Percentiles rank a stretch among this genome's conserved stretches.
Conservation (phyloP, 2,888 invertebrate species). For the Adelphocoris suturalis region DNA sequence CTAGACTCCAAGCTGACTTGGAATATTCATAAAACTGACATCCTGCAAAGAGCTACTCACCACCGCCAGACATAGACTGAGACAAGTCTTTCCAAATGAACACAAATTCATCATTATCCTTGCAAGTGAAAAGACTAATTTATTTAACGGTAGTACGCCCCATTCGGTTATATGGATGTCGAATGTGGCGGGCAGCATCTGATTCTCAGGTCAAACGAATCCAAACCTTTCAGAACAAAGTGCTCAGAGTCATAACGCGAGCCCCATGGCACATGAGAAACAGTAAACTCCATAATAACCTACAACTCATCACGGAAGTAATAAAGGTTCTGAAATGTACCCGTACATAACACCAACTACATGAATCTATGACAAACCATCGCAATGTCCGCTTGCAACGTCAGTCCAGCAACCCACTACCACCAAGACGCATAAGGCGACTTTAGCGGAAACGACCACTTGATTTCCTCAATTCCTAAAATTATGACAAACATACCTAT, state of each 20-base stretch:
- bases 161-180: conserved; percentile 51
- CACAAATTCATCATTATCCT: neutral
- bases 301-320: conserved; percentile 38
- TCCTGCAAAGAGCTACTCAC: neutral
- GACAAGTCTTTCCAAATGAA: conserved; percentile 44
- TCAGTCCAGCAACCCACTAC: conserved; percentile 39
- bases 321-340: neutral
- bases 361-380: conserved; percentile 25
- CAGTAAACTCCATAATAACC: neutral
- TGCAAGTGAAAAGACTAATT: neutral
- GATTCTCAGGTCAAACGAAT: conserved; percentile 18
- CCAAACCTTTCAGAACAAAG: conserved; percentile 55
- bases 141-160: conserved; percentile 14
- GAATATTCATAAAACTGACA: neutral
- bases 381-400: neutral
- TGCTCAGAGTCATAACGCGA: conserved; percentile 26
- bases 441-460: conserved; percentile 54
- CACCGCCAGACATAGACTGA: conserved; percentile 48
- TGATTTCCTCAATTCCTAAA: conserved; percentile 25
- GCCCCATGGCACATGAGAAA: conserved; percentile 50
- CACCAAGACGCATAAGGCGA: conserved; percentile 38
- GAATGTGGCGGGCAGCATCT: conserved; percentile 38
- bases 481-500: neutral
- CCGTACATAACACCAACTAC: conserved; percentile 3
- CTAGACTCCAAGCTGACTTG: conserved; percentile 24